These are phyloP conservation scores for Himalopsyche japonica DNA, from an alignment of 2,888 invertebrate genomes.

Conservation along the genomic window DNA sequence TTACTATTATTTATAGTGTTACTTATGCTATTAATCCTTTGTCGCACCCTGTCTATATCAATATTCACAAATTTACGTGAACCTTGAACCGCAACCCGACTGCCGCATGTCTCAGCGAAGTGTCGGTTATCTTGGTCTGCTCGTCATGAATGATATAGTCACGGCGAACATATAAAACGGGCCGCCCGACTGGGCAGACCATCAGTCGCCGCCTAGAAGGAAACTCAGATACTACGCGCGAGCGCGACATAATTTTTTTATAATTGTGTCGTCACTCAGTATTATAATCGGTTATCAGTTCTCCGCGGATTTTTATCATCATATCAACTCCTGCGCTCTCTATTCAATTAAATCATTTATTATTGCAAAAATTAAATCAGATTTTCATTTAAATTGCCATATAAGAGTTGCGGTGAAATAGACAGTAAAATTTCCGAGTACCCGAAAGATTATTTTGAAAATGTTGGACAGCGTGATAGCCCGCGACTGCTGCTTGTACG, in stretches of 20 bases:
- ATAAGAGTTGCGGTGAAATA: too few relatives aligned
- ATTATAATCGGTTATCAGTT: neutral
- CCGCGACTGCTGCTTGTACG: constrained; percentile 65
- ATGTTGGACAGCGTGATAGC: constrained; percentile 58
- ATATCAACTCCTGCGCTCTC: too few relatives aligned
- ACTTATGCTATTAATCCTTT: neutral
- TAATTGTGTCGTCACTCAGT: neutral
- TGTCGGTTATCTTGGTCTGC: constrained; percentile 8
- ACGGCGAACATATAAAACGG: constrained; percentile 52
- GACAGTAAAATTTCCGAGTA: neutral
- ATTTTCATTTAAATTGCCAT: too few relatives aligned
- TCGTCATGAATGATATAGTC: neutral
- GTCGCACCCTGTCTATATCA: neutral
- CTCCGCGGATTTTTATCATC: neutral
- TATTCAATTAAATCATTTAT: too few relatives aligned
- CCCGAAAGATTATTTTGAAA: constrained; percentile 36
- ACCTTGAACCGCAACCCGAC: constrained; percentile 41
- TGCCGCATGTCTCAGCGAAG: constrained; percentile 45
- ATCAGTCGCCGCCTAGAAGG: constrained; percentile 60
- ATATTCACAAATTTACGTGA: constrained; percentile 44
- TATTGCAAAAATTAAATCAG: too few relatives aligned
- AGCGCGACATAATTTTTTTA: neutral
- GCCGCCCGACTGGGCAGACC: constrained; percentile 59
- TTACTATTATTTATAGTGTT: too few relatives aligned
- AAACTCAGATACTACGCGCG: neutral